Percentiles rank a stretch among this genome's conserved stretches.
These are phyloP conservation scores for Zelostemma sp. DNA, from an alignment of 1,140 invertebrate genomes.

Conservation along the genomic window DNA sequence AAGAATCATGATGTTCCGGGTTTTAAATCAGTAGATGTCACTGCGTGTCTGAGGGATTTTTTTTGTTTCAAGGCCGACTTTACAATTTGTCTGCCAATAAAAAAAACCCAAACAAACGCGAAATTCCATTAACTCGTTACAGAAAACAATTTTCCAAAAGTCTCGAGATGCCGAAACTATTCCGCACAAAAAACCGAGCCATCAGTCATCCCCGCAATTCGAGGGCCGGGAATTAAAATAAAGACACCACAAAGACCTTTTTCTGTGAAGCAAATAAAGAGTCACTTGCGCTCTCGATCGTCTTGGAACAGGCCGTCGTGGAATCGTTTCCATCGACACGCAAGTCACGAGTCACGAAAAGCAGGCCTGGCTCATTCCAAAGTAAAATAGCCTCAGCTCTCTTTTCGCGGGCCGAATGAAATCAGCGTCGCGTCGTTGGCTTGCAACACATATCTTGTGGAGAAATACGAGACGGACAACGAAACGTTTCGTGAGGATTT, in stretches of 20 bases:
- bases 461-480: constrained; percentile 12
- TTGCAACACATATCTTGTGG: constrained; percentile 23
- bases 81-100: too few species aligned
- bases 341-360: constrained; percentile 50
- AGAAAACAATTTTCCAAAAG: background rate
- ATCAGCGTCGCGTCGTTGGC: constrained; percentile 5
- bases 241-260: constrained; percentile 22
- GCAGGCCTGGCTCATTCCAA: constrained; percentile 14
- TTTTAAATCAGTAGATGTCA: constrained; percentile 47
- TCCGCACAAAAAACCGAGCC: constrained; percentile 2
- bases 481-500: constrained; percentile 6
- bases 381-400: constrained; percentile 2
- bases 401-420: constrained; percentile 23
- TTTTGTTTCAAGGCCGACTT: too few species aligned
- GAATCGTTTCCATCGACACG: constrained; percentile 46
- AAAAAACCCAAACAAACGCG: too few species aligned
- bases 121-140: background rate
- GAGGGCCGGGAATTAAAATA: background rate
- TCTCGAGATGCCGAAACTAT: too few species aligned
- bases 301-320: constrained; percentile 20
- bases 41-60: constrained; percentile 18
- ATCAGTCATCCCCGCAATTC: constrained; percentile 3
- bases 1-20: constrained; percentile 1
- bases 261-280: constrained; percentile 43
- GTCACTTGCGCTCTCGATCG: constrained; percentile 34